Evolutionary conservation across 2,797 vertebrate species (phyloP).

Genomic region (Eurystomus glaucurus): DNA sequence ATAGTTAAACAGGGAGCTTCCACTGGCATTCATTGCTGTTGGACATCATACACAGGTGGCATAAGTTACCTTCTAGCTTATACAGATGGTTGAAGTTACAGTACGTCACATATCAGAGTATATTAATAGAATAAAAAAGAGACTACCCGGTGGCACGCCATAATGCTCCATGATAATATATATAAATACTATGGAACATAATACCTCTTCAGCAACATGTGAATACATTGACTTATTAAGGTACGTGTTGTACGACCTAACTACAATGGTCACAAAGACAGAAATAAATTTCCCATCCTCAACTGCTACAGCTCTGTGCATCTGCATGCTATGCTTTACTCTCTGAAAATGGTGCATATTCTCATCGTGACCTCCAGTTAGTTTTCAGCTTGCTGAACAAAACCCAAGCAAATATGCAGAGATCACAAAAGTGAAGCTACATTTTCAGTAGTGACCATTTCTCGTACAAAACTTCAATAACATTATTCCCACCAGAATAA

Average conservation of each 20-base stretch:
- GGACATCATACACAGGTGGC: background rate
- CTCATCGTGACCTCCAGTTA: background rate
- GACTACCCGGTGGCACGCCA: background rate
- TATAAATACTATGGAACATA: background rate
- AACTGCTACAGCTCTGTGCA: background rate
- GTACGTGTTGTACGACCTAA: background rate
- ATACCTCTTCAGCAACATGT: background rate
- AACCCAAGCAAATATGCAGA: background rate
- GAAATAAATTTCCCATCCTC: background rate
- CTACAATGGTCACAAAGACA: background rate
- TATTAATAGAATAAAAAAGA: background rate
- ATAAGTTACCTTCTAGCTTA: background rate
- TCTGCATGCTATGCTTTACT: background rate
- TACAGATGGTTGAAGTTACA: background rate
- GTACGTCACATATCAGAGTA: background rate
- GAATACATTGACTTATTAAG: background rate
- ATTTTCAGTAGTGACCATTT: background rate
- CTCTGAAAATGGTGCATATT: background rate
- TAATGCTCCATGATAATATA: background rate
- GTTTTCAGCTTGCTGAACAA: background rate
- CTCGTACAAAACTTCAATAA: background rate
- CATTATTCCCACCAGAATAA: background rate
- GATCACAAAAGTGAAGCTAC: background rate
- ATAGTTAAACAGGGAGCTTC: background rate
- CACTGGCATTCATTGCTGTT: background rate